Base-by-base conservation (phyloP, 2,113 vertebrate genomes). In the Forbesichthys papilliferus region DNA sequence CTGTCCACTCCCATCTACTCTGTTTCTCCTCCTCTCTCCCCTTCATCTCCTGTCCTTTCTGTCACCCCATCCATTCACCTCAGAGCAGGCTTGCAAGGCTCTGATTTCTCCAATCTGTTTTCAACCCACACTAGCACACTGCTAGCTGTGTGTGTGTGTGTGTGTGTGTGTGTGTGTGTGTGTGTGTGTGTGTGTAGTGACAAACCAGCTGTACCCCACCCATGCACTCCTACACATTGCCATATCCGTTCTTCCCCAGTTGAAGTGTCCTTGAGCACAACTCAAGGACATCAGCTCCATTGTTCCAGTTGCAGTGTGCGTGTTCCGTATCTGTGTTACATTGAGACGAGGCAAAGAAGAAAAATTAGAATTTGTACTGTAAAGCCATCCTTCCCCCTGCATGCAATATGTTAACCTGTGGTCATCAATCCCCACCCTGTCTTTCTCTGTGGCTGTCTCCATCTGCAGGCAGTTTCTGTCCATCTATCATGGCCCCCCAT, bases 351-450 rank as follows among this genome's bases (percentile, higher is more conserved):
- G 2, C 27, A 0, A 27, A 27, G 27, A 27, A 27, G 20, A 42
- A 42, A 42, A 8, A 42, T 6, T 4, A 42, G 36, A 56, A 56
- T 56, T 7, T 12, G 42, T 46, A 42, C 33, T 52, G 16, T 66
- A 11, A 58, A 53, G 47, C 52, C 48, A 66, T 60, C 3, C 3
- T 36, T n/a, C 48, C 11, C 58, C 58, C 18, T 55, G 36, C 12
- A 47, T 63, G 52, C 61, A 73, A 77, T 85, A 67, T 54, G 73
- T 85, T 77, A 77, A 64, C 77, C 59, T 49, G 27, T 54, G 71
- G 65, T 79, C 75, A 71, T 47, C n/a, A 63, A 78, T 64, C 18
- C 10, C 42, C 33, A 53, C 47, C 33, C 49, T 42, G 47, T 46
- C 61, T 72, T 49, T 79, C 53, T 57, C 4, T 62, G 58, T 33